Percentiles rank a stretch among this genome's conserved stretches.
These are phyloP conservation scores for Mastomys natalensis DNA, from an alignment of 2,113 vertebrate species.

Conservation along the genomic window DNA sequence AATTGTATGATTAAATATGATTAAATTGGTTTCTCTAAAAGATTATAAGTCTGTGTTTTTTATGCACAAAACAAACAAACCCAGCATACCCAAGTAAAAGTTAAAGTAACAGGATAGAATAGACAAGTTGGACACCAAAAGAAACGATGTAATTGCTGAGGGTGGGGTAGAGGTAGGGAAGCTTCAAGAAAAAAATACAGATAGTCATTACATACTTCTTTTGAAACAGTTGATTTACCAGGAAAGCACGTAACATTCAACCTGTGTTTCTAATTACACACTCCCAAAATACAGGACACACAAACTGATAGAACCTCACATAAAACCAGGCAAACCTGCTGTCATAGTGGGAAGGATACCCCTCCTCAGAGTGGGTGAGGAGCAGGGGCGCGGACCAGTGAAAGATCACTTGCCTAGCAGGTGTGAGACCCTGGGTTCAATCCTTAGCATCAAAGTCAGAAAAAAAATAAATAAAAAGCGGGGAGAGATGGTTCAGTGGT, in stretches of 20 bases:
- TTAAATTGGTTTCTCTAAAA: constrained; percentile 39
- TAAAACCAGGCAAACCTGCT: neutral
- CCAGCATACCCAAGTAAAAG: neutral
- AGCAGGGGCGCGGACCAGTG: no score
- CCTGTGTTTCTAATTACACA: neutral
- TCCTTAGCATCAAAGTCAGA: neutral
- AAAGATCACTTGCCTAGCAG: neutral
- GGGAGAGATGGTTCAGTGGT: neutral
- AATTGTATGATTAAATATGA: neutral
- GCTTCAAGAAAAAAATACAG: neutral
- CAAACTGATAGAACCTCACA: constrained; percentile 21
- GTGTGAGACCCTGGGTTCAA: neutral
- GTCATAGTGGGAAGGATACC: neutral
- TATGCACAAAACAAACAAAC: neutral
- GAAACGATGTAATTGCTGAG: neutral
- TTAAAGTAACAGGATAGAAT: neutral
- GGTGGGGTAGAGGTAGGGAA: neutral
- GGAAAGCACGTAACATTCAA: neutral
- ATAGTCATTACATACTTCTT: constrained; percentile 2
- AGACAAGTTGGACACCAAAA: neutral
- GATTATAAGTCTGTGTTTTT: neutral
- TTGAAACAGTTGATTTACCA: constrained; percentile 34
- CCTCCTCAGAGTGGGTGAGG: neutral
- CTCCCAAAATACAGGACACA: neutral
- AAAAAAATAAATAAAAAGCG: neutral